These are phyloP conservation scores for Tragelaphus scriptus DNA, from an alignment of 2,113 vertebrate species.

Conservation along the genomic window DNA sequence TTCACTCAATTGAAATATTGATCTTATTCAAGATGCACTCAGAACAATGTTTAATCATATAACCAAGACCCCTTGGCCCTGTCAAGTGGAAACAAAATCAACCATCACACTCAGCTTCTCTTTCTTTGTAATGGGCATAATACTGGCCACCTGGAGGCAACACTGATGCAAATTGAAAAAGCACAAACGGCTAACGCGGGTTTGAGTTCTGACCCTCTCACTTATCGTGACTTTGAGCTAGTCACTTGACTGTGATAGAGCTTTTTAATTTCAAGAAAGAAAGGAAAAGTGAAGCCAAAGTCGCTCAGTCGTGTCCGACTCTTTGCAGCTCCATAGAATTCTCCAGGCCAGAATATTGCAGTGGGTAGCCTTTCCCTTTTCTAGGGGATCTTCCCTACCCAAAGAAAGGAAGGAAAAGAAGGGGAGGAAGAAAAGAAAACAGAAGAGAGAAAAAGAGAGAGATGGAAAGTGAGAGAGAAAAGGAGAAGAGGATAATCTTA, in stretches of 20 bases:
- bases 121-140: not conserved
- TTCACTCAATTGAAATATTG: not conserved
- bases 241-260: not conserved
- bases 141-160: not conserved
- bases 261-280: not conserved
- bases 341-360: not conserved
- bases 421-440: not conserved
- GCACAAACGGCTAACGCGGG: not conserved
- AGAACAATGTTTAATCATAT: not conserved
- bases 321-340: not conserved
- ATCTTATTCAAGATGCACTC: not conserved
- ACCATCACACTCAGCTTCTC: not conserved
- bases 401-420: not conserved
- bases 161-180: not conserved
- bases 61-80: not conserved
- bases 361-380: not conserved
- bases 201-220: not conserved
- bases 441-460: not conserved
- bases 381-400: not conserved
- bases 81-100: not conserved
- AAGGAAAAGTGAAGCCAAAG: not conserved
- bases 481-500: not conserved
- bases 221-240: not conserved
- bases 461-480: no score
- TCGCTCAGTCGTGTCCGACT: rapidly evolving